These are phyloP conservation scores for Pollenia angustigena DNA, from an alignment of 2,888 invertebrate species.

Conservation along the genomic window DNA sequence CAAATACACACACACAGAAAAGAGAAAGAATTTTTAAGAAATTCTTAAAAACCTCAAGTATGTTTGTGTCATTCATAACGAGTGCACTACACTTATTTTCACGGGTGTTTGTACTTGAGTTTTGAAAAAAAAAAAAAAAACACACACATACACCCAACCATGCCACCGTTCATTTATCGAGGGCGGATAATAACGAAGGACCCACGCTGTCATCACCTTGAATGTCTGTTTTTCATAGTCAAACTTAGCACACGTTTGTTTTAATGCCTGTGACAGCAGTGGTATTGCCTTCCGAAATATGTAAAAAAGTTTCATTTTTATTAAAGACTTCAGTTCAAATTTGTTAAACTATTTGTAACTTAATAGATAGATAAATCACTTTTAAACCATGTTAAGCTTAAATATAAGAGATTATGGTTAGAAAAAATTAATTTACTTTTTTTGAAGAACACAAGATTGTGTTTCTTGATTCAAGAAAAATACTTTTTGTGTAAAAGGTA, in stretches of 20 bases:
- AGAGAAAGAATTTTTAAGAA: slow-evolving; percentile 30
- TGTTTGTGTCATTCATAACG: slow-evolving; percentile 52
- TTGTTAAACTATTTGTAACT: slow-evolving; percentile 69
- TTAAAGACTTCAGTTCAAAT: slow-evolving; percentile 63
- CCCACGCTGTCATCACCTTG: slow-evolving; percentile 72
- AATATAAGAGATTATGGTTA: not conserved
- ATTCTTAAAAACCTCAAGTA: slow-evolving; percentile 40
- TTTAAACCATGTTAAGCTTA: slow-evolving; percentile 3
- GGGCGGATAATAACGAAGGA: slow-evolving; percentile 54
- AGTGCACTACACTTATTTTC: slow-evolving; percentile 37
- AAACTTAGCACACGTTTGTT: not conserved
- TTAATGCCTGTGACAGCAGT: not conserved
- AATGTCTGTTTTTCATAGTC: slow-evolving; percentile 39
- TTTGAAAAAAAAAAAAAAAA: not conserved
- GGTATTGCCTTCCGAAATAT: slow-evolving; percentile 28
- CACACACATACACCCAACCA: slow-evolving; percentile 18
- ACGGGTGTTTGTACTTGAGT: slow-evolving; percentile 3
- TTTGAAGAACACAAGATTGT: not conserved
- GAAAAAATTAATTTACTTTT: slow-evolving; percentile 4
- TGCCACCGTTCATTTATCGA: not conserved
- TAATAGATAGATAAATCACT: slow-evolving; percentile 39
- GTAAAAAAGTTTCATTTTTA: slow-evolving; percentile 51
- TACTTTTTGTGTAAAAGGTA: no score
- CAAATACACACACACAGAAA: not conserved
- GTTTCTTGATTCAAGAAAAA: not conserved